Evolutionary conservation across 2,888 invertebrate species (phyloP).

Genomic region (Nemoura dubitans): DNA sequence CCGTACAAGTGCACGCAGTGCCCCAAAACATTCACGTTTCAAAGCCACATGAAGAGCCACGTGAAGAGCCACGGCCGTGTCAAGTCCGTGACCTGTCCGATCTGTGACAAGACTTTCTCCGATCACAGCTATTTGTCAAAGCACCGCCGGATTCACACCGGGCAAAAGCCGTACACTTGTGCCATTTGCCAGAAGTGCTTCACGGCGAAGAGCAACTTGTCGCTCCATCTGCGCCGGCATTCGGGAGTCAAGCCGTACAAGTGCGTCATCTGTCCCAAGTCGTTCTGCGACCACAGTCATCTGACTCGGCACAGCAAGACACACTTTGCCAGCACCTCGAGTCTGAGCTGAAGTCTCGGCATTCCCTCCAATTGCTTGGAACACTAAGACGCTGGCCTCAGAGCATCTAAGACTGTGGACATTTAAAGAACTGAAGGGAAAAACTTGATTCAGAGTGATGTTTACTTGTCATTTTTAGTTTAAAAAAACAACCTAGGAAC

Average conservation of each 20-base stretch:
- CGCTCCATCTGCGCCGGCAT: not conserved
- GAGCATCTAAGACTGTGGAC: too few relatives aligned
- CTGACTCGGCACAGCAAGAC: not conserved
- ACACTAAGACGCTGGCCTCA: too few relatives aligned
- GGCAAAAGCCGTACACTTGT: not conserved
- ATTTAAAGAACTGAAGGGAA: too few relatives aligned
- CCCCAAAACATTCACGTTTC: not conserved
- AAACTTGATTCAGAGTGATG: too few relatives aligned
- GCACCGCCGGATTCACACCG: constrained; percentile 2
- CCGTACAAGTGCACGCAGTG: not conserved
- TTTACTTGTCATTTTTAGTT: too few relatives aligned
- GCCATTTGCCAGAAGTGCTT: not conserved
- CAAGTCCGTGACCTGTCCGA: not conserved
- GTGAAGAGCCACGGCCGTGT: not conserved
- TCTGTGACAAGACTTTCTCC: not conserved
- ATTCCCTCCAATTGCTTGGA: too few relatives aligned
- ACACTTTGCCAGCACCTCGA: not conserved
- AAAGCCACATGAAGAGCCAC: not conserved
- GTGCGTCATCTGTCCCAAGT: not conserved
- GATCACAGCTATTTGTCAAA: not conserved
- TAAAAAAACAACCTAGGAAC: too few relatives aligned
- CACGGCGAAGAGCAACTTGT: not conserved
- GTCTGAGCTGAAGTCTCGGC: too few relatives aligned
- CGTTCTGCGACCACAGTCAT: constrained; percentile 17
- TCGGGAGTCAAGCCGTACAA: not conserved